Evolutionary conservation across 23 tunicate genomes (phyloP).

Genomic region (Corella eumyota): DNA sequence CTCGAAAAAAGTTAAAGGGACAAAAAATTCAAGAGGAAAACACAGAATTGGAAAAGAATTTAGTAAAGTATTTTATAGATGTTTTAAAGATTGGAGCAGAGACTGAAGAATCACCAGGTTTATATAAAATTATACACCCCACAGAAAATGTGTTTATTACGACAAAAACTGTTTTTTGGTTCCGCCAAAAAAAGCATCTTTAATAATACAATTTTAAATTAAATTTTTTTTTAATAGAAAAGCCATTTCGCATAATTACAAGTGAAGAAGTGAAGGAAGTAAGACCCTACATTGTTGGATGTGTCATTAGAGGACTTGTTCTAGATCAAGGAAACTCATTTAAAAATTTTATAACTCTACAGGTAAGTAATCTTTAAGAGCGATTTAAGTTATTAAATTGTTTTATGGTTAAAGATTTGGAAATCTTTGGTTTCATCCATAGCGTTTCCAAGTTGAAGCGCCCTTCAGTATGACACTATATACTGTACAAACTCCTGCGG

Average conservation of each 20-base stretch:
- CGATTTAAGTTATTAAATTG: no score
- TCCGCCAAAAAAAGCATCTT: no score
- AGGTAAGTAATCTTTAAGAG: conserved; percentile 26
- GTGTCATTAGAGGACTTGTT: conserved; percentile 39
- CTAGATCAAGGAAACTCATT: conserved; percentile 23
- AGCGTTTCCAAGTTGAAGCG: no score
- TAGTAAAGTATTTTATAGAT: conserved; percentile 20
- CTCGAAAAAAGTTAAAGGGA: conserved; percentile 34
- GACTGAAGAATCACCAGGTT: conserved; percentile 2
- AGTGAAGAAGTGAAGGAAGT: conserved; percentile 55
- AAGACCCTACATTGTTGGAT: conserved; percentile 78
- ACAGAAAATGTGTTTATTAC: no score
- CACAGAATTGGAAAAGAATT: conserved; percentile 14
- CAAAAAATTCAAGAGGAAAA: conserved; percentile 22
- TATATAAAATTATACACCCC: neutral
- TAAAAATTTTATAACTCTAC: conserved; percentile 52
- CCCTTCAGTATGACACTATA: no score
- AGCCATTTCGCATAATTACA: conserved; percentile 34
- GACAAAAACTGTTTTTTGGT: no score
- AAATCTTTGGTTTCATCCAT: no score
- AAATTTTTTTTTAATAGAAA: no score
- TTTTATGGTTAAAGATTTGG: no score
- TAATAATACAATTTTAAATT: no score
- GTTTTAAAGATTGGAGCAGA: conserved; percentile 20
- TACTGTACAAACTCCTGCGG: no score